Evolutionary conservation across 2,888 invertebrate genomes (phyloP).

Genomic region (Pycnomerus fuliginosus): DNA sequence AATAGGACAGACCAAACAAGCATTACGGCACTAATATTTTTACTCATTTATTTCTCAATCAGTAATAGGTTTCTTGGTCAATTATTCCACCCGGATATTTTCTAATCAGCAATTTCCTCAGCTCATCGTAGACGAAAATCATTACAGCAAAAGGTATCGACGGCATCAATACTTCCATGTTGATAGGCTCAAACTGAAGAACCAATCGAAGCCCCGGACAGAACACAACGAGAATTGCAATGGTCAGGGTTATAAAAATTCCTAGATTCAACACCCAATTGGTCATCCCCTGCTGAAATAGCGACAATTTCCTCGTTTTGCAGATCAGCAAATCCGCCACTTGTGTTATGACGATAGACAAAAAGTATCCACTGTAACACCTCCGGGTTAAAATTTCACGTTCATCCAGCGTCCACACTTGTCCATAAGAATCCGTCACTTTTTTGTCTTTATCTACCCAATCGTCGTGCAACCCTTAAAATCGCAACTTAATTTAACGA

Average conservation of each 20-base stretch:
- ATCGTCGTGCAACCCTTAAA: conserved; percentile 56
- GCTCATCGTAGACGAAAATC: conserved; percentile 75
- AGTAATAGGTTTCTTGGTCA: conserved; percentile 75
- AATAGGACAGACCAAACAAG: no score
- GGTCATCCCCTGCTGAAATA: conserved; percentile 74
- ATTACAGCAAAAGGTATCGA: conserved; percentile 71
- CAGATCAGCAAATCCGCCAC: conserved; percentile 77
- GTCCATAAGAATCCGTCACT: conserved; percentile 73
- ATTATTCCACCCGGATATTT: conserved; percentile 68
- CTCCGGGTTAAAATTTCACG: conserved; percentile 70
- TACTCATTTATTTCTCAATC: conserved; percentile 1
- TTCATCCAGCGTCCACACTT: conserved; percentile 70
- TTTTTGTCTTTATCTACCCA: conserved; percentile 68
- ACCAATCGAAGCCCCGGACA: conserved; percentile 65
- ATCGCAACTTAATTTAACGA: no score
- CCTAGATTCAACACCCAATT: conserved; percentile 64
- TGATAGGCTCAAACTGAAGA: conserved; percentile 66
- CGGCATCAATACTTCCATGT: conserved; percentile 67
- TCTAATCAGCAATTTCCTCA: conserved; percentile 68
- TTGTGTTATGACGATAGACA: conserved; percentile 75
- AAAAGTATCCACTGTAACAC: conserved; percentile 79
- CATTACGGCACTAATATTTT: no score
- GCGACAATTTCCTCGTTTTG: conserved; percentile 72
- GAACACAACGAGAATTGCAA: conserved; percentile 66
- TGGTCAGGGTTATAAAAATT: conserved; percentile 59